Base-by-base conservation (phyloP, 2,888 invertebrate species). In the Pandemis heparana region DNA sequence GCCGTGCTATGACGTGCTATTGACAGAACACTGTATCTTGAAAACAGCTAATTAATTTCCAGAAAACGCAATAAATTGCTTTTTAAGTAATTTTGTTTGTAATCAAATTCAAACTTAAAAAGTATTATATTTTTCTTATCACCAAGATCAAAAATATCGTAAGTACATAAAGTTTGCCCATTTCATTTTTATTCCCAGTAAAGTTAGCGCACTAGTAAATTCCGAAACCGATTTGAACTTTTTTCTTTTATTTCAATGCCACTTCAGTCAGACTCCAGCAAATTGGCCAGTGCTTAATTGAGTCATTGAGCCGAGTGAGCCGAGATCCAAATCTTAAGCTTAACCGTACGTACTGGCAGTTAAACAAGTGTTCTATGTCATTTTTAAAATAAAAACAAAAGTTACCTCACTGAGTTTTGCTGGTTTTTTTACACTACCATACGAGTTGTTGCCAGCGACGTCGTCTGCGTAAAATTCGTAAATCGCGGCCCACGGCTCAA, bases 261-360 rank as follows among this genome's bases (percentile, higher is more conserved):
- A 62, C 65, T 72, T 70, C 66, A 59, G 75, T 70, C 66, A 59
- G 75, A 66, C 71, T 76, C 74, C 75, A 77, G 84, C 85, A 84
- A 90, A 90, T 89, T 90, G 88, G 82, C 82, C 89, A 87, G 87
- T 89, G 78, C 69, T 86, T 91, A 92, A 92, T 92, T 91, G 90
- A 92, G 92, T 90, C 88, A 89, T 89, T 81, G 79, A 83, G 83
- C 79, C 81, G 82, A 82, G 82, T 85, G 84, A 79, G 81, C 77
- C 82, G 77, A 84, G 86, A 89, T 89, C 82, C 81, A 79, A 83
- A 89, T 89, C 89, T 82, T 68, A 70, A 77, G 75, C 76, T 71
- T 76, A 78, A 79, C 76, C 70, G 77, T 62, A 9, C 16, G 68
- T 70, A 75, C 68, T 43, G 39, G 59, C 12, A 48, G 23, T 43